Percentiles rank a stretch among this genome's conserved stretches.
These are phyloP conservation scores for Leptodirus hochenwartii DNA, from an alignment of 2,888 invertebrate species.

Conservation along the genomic window DNA sequence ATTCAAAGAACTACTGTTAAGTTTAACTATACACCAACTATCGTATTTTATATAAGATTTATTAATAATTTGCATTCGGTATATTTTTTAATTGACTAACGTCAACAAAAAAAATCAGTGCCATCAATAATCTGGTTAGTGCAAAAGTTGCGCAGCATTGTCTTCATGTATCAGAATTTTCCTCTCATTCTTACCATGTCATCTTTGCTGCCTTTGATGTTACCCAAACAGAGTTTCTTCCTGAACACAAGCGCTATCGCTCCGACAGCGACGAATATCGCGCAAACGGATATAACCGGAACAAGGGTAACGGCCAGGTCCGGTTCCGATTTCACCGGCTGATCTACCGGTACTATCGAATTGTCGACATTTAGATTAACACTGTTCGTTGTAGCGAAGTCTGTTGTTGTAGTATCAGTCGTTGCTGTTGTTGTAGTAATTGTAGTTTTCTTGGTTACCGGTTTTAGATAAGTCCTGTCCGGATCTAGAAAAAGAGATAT, in stretches of 20 bases:
- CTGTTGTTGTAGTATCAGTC: too few relatives aligned
- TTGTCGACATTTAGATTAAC: slow-evolving; percentile 4
- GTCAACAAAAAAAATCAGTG: too few relatives aligned
- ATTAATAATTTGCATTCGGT: too few relatives aligned
- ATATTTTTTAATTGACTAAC: too few relatives aligned
- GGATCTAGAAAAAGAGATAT: slow-evolving; percentile 6
- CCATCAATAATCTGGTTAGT: too few relatives aligned
- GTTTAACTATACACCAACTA: too few relatives aligned
- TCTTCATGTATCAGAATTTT: too few relatives aligned
- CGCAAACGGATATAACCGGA: slow-evolving; percentile 51
- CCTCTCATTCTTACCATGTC: slow-evolving; percentile 42
- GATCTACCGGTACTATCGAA: slow-evolving; percentile 14
- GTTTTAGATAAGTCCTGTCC: slow-evolving; percentile 8
- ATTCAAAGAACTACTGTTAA: too few relatives aligned
- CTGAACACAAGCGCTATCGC: slow-evolving; percentile 50
- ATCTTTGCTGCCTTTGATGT: slow-evolving; percentile 49
- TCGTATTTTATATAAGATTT: too few relatives aligned
- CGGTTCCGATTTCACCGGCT: slow-evolving; percentile 28
- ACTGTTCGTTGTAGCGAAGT: slow-evolving; percentile 10
- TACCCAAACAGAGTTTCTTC: slow-evolving; percentile 45
- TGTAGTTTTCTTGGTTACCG: slow-evolving; percentile 8
- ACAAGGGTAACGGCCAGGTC: slow-evolving; percentile 48
- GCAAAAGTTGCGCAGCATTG: too few relatives aligned
- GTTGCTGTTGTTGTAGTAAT: neutral
- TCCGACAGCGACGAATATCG: slow-evolving; percentile 47